Evolutionary conservation across 2,888 invertebrate genomes (phyloP), one percentile per base, ranked within the genome.

Genomic region (Apomyelois bistriatella): DNA sequence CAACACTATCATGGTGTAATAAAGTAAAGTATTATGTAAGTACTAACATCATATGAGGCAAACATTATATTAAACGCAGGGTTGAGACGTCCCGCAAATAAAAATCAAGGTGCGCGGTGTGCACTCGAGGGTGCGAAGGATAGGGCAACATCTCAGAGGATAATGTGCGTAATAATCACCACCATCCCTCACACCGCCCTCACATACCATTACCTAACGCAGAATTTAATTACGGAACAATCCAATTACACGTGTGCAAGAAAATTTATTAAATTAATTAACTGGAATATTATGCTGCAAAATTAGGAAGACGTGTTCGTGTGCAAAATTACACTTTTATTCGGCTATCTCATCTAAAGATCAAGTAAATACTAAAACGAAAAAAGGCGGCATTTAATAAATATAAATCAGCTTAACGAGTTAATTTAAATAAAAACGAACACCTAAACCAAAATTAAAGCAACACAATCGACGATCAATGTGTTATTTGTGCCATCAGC

Each of bases 131-230:
- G 72, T 65, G 67, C 61, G 58, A 63, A 58, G 64, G 67, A 60
- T 56, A 59, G 58, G 60, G 64, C 64, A 63, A 62, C 67, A 65
- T 66, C 75, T 74, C 65, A 66, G 71, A 59, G 76, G 78, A 76
- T 82, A 85, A 86, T 83, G 81, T 76, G 76, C 76, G 83, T 74
- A 82, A 85, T 88, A 83, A 85, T 85, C 82, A 71, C 76, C 69
- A 66, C 71, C 81, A 85, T 86, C 77, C 70, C 72, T 85, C 83
- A 82, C 77, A 82, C 77, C 62, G 22, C 67, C 65, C 61, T 67
- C 75, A 74, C 74, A 68, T 73, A 60, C 70, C 73, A 74, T 79
- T 74, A 76, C 74, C 75, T 69, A 54, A 58, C 55, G 47, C 56
- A 59, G 60, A 63, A 65, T 79, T 85, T 82, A 84, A 85, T 85